Conservation (phyloP, 2,888 invertebrate species). For the Rambutsinella grinnellia region DNA sequence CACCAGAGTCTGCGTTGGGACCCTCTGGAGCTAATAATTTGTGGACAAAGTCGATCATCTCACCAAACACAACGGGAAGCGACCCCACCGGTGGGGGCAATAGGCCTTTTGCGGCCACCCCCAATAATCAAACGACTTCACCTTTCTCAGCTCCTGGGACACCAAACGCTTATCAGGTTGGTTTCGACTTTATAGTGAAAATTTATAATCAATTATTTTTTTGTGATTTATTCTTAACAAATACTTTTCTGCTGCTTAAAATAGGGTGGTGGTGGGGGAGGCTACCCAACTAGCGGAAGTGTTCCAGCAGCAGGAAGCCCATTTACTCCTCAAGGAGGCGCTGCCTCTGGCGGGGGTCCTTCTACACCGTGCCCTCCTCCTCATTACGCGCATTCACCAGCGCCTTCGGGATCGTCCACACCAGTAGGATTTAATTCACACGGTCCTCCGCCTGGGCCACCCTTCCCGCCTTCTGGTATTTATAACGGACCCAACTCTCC, state of each 20-base stretch:
- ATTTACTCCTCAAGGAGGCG: slow-evolving; percentile 66
- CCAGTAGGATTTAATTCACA: slow-evolving; percentile 76
- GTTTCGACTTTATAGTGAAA: no score
- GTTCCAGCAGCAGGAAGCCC: slow-evolving; percentile 66
- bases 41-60: slow-evolving; percentile 67
- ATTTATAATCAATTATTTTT: background rate
- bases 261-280: slow-evolving; percentile 63
- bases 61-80: slow-evolving; percentile 67
- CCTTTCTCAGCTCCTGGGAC: slow-evolving; percentile 66
- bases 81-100: slow-evolving; percentile 66
- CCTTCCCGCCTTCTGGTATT: slow-evolving; percentile 72
- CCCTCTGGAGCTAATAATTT: slow-evolving; percentile 65
- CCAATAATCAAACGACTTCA: slow-evolving; percentile 66
- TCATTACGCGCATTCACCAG: slow-evolving; percentile 89
- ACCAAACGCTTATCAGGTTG: slow-evolving; percentile 66
- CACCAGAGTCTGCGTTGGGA: slow-evolving; percentile 66
- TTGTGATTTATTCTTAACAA: no score
- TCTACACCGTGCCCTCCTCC: slow-evolving; percentile 70
- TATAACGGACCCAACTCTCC: slow-evolving; percentile 77
- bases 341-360: slow-evolving; percentile 65
- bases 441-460: slow-evolving; percentile 72
- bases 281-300: slow-evolving; percentile 64
- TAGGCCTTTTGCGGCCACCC: slow-evolving; percentile 65
- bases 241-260: background rate
- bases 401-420: slow-evolving; percentile 85